These are phyloP conservation scores for Campylorhamphus procurvoides DNA, from an alignment of 2,113 vertebrate genomes.

Conservation along the genomic window DNA sequence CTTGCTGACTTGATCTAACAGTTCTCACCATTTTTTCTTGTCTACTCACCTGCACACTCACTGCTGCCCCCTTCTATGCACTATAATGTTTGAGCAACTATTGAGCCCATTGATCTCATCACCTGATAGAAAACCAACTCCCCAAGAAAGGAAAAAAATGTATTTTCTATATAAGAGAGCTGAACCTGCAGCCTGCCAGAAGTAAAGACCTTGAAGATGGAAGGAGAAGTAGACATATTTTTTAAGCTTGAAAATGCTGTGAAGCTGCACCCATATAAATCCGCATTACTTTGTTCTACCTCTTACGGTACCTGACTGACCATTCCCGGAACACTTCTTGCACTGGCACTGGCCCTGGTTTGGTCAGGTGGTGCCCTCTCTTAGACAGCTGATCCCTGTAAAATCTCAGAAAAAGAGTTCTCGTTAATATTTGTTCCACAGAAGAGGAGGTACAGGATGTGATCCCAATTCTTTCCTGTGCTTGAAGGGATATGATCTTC, in stretches of 20 bases:
- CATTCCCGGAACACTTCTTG: rapidly evolving
- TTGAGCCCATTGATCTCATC: background rate
- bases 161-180: background rate
- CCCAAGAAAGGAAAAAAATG: rapidly evolving
- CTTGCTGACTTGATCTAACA: background rate
- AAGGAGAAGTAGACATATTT: background rate
- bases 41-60: rapidly evolving
- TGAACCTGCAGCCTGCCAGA: background rate
- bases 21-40: background rate
- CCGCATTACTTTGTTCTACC: background rate
- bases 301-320: background rate
- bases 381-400: background rate
- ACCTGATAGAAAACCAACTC: background rate
- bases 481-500: background rate
- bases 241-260: background rate
- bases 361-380: background rate
- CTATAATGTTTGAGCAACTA: background rate
- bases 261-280: background rate
- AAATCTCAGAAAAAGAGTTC: background rate
- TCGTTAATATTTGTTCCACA: background rate
- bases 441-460: rapidly evolving
- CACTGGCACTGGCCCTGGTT: background rate
- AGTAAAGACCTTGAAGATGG: background rate
- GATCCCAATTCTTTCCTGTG: background rate
- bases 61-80: background rate